phyloP scores from a whole-genome alignment of 2,113 vertebrate genomes.

The Cyanocitta stelleri region DNA sequence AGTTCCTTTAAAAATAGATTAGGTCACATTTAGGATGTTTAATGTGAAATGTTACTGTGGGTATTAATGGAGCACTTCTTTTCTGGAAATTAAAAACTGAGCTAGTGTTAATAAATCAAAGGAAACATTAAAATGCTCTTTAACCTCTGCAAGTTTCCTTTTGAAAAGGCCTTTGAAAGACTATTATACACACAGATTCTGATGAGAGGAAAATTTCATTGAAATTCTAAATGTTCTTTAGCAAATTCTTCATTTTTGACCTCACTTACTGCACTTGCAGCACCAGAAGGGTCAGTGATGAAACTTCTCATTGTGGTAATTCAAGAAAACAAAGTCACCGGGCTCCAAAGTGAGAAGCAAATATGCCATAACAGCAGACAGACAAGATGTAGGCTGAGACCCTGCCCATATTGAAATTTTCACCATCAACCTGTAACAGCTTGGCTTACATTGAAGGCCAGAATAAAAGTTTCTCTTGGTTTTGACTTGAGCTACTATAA shows the following conservation, averaged over 20 bases:
- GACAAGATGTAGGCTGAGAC: neutral
- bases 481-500: neutral
- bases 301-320: neutral
- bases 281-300: neutral
- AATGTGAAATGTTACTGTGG: neutral
- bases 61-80: neutral
- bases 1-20: neutral
- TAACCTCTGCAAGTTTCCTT: neutral
- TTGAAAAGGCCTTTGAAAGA: neutral
- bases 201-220: neutral
- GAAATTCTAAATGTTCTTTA: neutral
- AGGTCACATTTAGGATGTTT: neutral
- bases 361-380: neutral
- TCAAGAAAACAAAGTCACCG: neutral
- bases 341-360: neutral
- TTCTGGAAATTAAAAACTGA: neutral
- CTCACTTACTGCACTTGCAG: neutral
- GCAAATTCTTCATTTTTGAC: neutral
- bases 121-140: neutral
- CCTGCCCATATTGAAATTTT: neutral
- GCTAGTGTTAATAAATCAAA: constrained; percentile 8
- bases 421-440: neutral
- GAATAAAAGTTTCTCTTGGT: neutral
- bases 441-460: neutral
- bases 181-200: neutral